phyloP scores from a whole-genome alignment of 2,888 invertebrate genomes.

The Pyrocoelia pectoralis region DNA sequence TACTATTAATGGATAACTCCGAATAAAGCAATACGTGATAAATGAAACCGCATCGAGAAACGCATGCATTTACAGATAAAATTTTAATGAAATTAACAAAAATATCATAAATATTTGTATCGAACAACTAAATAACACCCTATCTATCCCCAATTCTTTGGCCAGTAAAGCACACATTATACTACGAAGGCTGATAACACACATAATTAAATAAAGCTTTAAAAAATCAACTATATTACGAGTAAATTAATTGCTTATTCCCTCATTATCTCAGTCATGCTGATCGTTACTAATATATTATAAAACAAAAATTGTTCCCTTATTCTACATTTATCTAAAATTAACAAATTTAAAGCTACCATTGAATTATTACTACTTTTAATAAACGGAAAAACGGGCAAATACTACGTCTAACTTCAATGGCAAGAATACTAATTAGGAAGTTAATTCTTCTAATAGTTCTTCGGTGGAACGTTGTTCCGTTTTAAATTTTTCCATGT shows the following conservation, averaged over 20 bases:
- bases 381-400: background rate
- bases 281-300: no score
- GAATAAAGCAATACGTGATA: no score
- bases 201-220: no score
- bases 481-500: slow-evolving; percentile 78
- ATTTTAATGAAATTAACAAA: slow-evolving; percentile 1
- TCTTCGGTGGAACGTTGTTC: slow-evolving; percentile 82
- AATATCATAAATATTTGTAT: slow-evolving; percentile 1
- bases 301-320: no score
- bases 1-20: no score
- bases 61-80: background rate
- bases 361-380: background rate
- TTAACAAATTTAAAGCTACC: background rate
- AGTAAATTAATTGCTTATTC: no score
- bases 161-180: background rate
- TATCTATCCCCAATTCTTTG: background rate
- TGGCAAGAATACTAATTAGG: slow-evolving; percentile 49
- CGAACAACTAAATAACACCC: slow-evolving; percentile 1
- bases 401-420: background rate
- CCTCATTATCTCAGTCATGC: no score
- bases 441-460: slow-evolving; percentile 77
- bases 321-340: no score
- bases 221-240: no score
- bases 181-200: background rate
- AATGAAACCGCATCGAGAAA: no score